phyloP scores from a whole-genome alignment of 2,888 invertebrate species.

The Peribatodes rhomboidaria region DNA sequence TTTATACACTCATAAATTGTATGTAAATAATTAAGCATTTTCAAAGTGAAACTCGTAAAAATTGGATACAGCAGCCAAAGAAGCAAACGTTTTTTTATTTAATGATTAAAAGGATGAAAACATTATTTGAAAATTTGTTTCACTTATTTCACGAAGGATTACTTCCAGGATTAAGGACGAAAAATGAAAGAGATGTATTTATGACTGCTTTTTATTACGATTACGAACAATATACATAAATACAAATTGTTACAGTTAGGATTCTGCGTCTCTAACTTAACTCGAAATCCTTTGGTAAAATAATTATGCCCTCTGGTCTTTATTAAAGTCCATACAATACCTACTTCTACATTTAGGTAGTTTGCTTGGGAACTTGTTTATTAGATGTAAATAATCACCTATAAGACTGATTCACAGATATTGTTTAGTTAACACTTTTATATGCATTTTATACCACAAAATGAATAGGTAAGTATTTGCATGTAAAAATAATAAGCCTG shows the following conservation, averaged over 20 bases:
- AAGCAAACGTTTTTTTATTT: constrained; percentile 19
- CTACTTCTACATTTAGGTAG: not conserved
- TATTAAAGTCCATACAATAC: not conserved
- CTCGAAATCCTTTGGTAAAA: constrained; percentile 22
- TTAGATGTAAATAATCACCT: not conserved
- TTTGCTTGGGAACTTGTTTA: not conserved
- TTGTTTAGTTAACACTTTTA: not conserved
- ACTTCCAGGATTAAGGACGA: not conserved
- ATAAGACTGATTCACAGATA: not conserved
- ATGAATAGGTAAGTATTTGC: not conserved
- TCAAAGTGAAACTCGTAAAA: constrained; percentile 19
- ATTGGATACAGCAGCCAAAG: constrained; percentile 31
- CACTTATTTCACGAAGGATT: constrained; percentile 1
- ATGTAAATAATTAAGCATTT: constrained; percentile 15
- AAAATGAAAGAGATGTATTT: constrained; percentile 26
- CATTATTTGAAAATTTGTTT: constrained; percentile 14
- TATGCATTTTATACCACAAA: not conserved
- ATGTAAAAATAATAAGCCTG: constrained; percentile 10
- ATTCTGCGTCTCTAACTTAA: constrained; percentile 3
- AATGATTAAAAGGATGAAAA: constrained; percentile 19
- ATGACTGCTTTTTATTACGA: constrained; percentile 45
- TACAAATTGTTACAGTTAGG: constrained; percentile 40
- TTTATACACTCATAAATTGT: not conserved
- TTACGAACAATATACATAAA: constrained; percentile 40
- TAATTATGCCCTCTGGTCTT: not conserved